phyloP scores from a whole-genome alignment of 1,140 invertebrate species.

The Bombus huntii region DNA sequence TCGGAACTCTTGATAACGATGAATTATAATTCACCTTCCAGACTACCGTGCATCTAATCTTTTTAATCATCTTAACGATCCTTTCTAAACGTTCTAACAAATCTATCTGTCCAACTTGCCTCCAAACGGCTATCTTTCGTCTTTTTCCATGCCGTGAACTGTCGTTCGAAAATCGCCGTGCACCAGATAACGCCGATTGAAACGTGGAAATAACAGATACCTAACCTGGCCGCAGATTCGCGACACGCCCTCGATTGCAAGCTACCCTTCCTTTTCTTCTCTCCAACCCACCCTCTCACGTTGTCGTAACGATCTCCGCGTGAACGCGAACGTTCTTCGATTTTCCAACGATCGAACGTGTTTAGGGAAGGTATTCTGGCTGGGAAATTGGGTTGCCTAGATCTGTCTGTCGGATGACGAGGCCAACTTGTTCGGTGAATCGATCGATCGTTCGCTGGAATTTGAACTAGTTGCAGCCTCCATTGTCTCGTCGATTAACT shows the following conservation, averaged over 20 bases:
- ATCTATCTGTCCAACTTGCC: background rate
- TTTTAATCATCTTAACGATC: too few relatives aligned
- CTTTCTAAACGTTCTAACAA: background rate
- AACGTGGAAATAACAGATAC: background rate
- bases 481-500: too few relatives aligned
- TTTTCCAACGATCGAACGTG: background rate
- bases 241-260: slow-evolving; percentile 60
- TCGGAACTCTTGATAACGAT: slow-evolving; percentile 11
- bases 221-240: slow-evolving; percentile 7
- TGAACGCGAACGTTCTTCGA: background rate
- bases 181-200: background rate
- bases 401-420: background rate
- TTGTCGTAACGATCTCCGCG: background rate
- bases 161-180: too few relatives aligned
- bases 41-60: background rate
- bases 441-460: background rate
- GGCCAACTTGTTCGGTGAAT: background rate
- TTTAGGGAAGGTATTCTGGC: background rate
- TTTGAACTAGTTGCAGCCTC: too few relatives aligned
- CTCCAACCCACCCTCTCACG: background rate
- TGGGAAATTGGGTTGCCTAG: background rate
- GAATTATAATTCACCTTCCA: background rate
- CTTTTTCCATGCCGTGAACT: too few relatives aligned
- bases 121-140: background rate
- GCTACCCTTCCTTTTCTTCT: background rate